phyloP scores from a whole-genome alignment of 2,888 invertebrate genomes.

The Hypomecis punctinalis region DNA sequence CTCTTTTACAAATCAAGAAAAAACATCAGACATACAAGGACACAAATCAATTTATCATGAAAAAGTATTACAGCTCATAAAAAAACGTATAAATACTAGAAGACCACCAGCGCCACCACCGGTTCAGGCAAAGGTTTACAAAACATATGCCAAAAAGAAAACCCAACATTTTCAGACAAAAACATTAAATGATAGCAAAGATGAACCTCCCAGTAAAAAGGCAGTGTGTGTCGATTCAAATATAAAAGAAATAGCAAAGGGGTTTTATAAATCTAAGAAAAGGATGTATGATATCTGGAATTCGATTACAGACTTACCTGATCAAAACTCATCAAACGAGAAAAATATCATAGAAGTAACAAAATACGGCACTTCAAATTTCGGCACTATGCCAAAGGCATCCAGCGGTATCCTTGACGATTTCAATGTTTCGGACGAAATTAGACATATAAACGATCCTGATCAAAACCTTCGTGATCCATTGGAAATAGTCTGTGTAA shows the following conservation, averaged over 20 bases:
- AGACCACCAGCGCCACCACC: background rate
- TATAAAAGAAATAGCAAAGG: background rate
- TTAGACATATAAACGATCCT: background rate
- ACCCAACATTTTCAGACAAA: background rate
- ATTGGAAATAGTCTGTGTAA: background rate
- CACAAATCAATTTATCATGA: background rate
- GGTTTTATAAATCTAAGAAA: background rate
- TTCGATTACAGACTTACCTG: constrained; percentile 1
- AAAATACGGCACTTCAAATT: background rate
- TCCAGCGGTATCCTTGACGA: background rate
- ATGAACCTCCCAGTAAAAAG: background rate
- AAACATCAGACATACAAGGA: background rate
- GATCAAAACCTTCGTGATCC: background rate
- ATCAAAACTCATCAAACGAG: background rate
- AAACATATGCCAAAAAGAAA: constrained; percentile 3
- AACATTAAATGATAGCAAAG: background rate
- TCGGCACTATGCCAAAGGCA: background rate
- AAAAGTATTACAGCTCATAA: constrained; percentile 1
- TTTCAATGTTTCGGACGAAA: background rate
- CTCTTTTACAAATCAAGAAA: background rate
- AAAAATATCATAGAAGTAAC: background rate
- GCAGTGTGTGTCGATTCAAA: background rate
- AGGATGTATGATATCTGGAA: background rate
- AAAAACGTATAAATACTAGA: background rate
- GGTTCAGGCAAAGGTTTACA: background rate